Evolutionary conservation across 2,113 vertebrate species (phyloP).

Genomic region (Felis catus): DNA sequence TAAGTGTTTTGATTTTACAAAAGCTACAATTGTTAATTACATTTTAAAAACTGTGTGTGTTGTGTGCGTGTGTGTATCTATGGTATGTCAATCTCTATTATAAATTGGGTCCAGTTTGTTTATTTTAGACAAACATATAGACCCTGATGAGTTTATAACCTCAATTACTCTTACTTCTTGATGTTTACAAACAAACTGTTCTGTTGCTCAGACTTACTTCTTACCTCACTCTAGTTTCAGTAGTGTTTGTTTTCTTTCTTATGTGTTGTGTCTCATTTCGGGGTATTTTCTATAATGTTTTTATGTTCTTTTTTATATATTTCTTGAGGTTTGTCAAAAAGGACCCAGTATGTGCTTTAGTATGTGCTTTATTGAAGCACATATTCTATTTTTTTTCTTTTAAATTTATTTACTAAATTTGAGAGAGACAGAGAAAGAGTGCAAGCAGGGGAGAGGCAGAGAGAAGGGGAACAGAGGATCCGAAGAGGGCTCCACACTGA

Average conservation of each 20-base stretch:
- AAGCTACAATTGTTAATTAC: neutral
- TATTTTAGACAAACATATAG: neutral
- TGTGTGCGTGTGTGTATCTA: no score
- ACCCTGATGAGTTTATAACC: neutral
- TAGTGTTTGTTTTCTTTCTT: neutral
- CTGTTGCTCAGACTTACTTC: neutral
- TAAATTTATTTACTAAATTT: no score
- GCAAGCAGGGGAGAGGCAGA: no score
- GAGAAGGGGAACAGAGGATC: no score
- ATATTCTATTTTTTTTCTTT: no score
- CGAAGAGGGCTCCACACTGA: no score
- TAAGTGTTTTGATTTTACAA: neutral
- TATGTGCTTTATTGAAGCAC: neutral
- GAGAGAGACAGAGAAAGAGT: no score
- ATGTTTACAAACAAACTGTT: neutral
- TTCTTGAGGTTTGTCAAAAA: neutral
- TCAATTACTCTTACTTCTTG: neutral
- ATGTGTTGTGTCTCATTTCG: neutral
- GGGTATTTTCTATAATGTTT: neutral
- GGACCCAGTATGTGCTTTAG: neutral
- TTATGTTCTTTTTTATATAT: neutral
- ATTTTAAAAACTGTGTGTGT: neutral
- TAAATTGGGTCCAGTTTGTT: neutral
- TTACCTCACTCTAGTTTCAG: neutral
- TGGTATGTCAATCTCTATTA: neutral